Base-by-base conservation (phyloP, 2,888 invertebrate genomes). In the Limnephilus marmoratus region DNA sequence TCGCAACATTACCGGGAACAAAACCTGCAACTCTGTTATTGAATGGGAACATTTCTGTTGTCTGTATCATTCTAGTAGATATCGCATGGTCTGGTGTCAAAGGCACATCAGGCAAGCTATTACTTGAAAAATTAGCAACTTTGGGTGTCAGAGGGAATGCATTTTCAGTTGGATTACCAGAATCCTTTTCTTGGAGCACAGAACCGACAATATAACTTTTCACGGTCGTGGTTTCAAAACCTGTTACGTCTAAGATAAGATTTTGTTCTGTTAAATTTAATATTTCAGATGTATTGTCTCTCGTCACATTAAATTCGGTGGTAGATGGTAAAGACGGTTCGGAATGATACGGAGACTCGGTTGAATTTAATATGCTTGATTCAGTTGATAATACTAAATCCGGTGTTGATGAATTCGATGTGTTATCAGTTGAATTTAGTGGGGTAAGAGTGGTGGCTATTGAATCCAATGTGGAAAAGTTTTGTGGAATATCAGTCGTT, bases 61-160 rank as follows among this genome's bases (percentile, higher is more conserved):
- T 81, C 29, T 81, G 82, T 18, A 49, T 41, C 49, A 31, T 90
- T 29, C 82, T 81, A 31, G 80, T 88, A 15, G 53, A 45, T 80
- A 89, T 80, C 11, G 80, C 45, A n/a, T 89, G 88, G 18, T 80
- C n/a, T 89, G 12, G 37, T n/a, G 7, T 89, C 13, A 41, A 89
- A 7, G 80, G 31, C 37, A 37, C 41, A n/a, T 34, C 41, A 12
- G 88, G 81, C 31, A 37, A n/a, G 3, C 12, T 18, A n/a, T 89
- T 89, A 41, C n/a, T 89, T 24, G 88, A 34, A 37, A 89, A 81
- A 24, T 29, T 89, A 89, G 37, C 37, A n/a, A 89, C 37, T 68
- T 68, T 68, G 24, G 68, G 9, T n/a, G 24, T 68, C 24, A n/a
- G 68, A 24, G 24, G 24, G 24, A 24, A 68, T 9, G 1, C 9